Evolutionary conservation across 2,888 invertebrate genomes (phyloP).

Genomic region (Danaus chrysippus): DNA sequence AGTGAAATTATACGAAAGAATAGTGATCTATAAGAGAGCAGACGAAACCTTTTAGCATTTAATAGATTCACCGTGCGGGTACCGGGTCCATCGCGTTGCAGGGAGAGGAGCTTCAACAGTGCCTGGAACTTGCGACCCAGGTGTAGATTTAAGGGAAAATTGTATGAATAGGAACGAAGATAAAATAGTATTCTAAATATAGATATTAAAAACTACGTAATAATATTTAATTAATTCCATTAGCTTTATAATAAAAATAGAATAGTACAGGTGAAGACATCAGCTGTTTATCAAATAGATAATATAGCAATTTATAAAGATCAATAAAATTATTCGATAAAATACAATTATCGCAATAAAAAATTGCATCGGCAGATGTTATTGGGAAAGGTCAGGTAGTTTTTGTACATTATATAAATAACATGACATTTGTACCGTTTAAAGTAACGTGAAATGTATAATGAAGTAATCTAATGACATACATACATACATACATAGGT

Average conservation of each 20-base stretch:
- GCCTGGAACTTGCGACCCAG: too few species aligned
- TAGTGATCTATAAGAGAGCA: too few species aligned
- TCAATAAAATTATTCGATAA: background rate
- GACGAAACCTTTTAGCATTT: too few species aligned
- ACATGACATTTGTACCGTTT: background rate
- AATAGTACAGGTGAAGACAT: background rate
- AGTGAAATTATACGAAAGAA: too few species aligned
- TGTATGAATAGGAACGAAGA: too few species aligned
- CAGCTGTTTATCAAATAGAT: background rate
- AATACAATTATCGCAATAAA: background rate
- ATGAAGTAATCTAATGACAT: background rate
- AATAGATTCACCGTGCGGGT: too few species aligned
- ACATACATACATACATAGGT: background rate
- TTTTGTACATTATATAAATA: background rate
- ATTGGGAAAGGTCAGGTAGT: slow-evolving; percentile 26
- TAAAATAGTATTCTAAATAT: background rate
- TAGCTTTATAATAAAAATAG: background rate
- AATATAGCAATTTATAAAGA: background rate
- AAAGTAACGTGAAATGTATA: background rate
- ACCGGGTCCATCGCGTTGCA: too few species aligned
- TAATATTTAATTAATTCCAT: background rate
- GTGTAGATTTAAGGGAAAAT: too few species aligned
- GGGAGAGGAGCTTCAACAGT: too few species aligned
- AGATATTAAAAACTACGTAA: background rate
- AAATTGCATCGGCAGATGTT: slow-evolving; percentile 2